Evolutionary conservation across 2,113 vertebrate genomes (phyloP), one percentile per base, ranked within the genome.

Genomic region (Symphodus melops): DNA sequence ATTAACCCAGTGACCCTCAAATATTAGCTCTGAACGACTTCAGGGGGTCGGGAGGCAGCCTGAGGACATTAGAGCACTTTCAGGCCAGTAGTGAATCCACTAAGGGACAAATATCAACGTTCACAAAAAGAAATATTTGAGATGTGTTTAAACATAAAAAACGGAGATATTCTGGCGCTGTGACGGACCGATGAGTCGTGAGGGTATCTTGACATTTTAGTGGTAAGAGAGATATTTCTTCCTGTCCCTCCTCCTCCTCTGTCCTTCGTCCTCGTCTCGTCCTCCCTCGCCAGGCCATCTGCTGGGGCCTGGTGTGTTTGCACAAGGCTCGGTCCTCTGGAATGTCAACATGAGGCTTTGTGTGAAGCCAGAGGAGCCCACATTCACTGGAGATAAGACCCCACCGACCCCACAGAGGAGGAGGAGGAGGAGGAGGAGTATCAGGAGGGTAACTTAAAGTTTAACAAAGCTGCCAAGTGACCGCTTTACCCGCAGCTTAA

Each of bases 271-370:
- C 84, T 67, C 63, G 79, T 73, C 68, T 65, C 64, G 68, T 68
- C 51, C 81, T 65, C 68, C 77, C 70, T 77, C 49, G 68, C 61
- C 58, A 25, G 71, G 84, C 84, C 90, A 89, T 89, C 92, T 93
- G 90, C 82, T 84, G 72, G 79, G 78, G 77, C 84, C 75, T 84
- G 80, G 86, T 88, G 87, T 94, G 91, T 94, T 95, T 94, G 92
- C 86, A 85, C 82, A 93, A 89, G 91, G 86, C 85, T 88, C 56
- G 87, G 87, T 89, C 90, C 82, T 89, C 86, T 89, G 92, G 94
- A 94, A 95, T 94, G 94, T 94, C 93, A 95, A 94, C 91, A 94
- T 23, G 49, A 52, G 82, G 79, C 84, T 92, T 93, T 91, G 86
- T 92, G 87, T 78, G 81, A 79, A 89, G 86, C 83, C 83, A 82